phyloP scores from a whole-genome alignment of 2,797 vertebrate species.

The Gallirallus australis region DNA sequence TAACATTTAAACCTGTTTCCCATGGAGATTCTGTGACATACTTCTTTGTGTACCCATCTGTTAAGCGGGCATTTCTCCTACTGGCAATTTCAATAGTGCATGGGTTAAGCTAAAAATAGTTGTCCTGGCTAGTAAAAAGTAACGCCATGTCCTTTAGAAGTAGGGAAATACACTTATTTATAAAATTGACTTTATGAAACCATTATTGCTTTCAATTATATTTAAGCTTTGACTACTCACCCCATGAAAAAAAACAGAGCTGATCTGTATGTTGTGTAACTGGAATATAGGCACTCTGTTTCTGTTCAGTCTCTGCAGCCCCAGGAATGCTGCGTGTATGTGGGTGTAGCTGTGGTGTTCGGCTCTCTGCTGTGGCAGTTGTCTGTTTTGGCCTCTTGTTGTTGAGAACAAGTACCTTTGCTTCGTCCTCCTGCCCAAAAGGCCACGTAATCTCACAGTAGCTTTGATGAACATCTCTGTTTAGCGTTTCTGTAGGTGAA shows the following conservation, averaged over 20 bases:
- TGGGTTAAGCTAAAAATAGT: constrained; percentile 37
- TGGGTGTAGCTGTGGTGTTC: background rate
- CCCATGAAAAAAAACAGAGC: background rate
- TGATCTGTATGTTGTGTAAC: background rate
- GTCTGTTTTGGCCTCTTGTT: background rate
- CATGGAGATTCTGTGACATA: background rate
- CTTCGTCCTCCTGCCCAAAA: background rate
- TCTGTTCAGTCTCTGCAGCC: background rate
- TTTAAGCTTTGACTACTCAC: background rate
- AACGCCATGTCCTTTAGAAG: background rate
- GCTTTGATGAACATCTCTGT: background rate
- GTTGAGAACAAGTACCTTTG: background rate
- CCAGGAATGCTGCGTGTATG: background rate
- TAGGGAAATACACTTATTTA: constrained; percentile 3
- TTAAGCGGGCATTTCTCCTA: background rate
- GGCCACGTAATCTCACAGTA: background rate
- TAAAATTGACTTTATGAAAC: constrained; percentile 1
- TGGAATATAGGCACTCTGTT: background rate
- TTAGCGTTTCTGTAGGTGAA: background rate
- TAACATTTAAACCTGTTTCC: constrained; percentile 26
- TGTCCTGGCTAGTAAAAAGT: constrained; percentile 1
- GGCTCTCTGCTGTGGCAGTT: background rate
- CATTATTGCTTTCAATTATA: background rate
- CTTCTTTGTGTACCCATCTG: background rate
- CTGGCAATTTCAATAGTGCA: background rate